A percentile compares a stretch with the other conserved stretches of the same genome.
Conservation (phyloP, 2,888 invertebrate species). For the Chironomus tentans region DNA sequence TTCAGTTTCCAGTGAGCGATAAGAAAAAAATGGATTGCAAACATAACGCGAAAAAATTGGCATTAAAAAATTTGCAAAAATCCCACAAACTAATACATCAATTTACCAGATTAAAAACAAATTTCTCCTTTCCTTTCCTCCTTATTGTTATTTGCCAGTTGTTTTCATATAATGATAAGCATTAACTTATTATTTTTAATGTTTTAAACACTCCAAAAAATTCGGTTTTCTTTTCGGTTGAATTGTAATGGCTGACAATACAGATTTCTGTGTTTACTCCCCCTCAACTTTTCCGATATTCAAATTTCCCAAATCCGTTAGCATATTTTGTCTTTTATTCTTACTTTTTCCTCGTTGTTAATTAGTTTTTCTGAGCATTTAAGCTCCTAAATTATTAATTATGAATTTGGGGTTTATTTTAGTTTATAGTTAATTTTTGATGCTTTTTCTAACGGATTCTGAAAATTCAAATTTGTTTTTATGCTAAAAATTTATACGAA, state of each 20-base stretch:
- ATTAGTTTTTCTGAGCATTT: too few species aligned
- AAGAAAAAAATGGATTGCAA: neutral
- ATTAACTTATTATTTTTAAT: neutral
- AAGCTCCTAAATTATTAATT: too few species aligned
- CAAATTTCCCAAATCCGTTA: too few species aligned
- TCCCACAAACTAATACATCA: neutral
- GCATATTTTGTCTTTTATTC: too few species aligned
- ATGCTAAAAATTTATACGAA: too few species aligned
- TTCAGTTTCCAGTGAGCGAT: neutral
- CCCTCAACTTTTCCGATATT: too few species aligned
- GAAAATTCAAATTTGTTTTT: too few species aligned
- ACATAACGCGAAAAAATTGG: slow-evolving; percentile 21
- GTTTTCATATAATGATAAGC: neutral
- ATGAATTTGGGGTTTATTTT: too few species aligned
- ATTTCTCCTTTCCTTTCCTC: neutral
- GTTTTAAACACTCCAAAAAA: neutral
- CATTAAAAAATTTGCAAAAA: slow-evolving; percentile 9
- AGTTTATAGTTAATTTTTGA: too few species aligned
- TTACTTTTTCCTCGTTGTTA: too few species aligned
- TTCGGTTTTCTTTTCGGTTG: neutral
- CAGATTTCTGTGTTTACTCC: too few species aligned
- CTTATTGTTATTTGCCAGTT: neutral
- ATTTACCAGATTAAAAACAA: neutral
- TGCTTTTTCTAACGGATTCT: too few species aligned
- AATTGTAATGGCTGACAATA: neutral